Percentiles rank a stretch among this genome's conserved stretches.
These are phyloP conservation scores for Hedya salicella DNA, from an alignment of 2,888 invertebrate genomes.

Conservation along the genomic window DNA sequence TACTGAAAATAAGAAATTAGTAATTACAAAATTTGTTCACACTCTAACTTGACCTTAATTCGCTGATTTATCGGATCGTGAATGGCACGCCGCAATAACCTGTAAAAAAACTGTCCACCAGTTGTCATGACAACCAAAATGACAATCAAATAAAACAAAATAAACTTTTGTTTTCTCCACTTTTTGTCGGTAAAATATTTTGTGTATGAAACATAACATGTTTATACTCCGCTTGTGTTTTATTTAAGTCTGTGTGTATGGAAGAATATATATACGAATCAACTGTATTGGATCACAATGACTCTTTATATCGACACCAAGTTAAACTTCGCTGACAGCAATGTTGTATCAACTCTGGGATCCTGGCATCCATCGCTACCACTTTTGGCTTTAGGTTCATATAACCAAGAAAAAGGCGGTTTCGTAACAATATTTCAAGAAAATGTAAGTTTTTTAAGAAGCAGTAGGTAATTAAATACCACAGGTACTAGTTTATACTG, in stretches of 20 bases:
- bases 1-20: too few relatives aligned
- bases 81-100: too few relatives aligned
- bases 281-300: conserved; percentile 76
- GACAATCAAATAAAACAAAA: conserved; percentile 26
- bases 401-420: conserved; percentile 95
- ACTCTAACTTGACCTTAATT: too few relatives aligned
- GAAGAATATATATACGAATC: neutral
- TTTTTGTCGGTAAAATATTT: neutral
- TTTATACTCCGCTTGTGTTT: neutral
- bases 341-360: conserved; percentile 92
- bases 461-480: too few relatives aligned
- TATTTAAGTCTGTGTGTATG: neutral
- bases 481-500: too few relatives aligned
- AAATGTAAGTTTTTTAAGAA: conserved; percentile 85
- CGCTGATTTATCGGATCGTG: too few relatives aligned
- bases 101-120: neutral
- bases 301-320: conserved; percentile 93
- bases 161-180: neutral
- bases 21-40: too few relatives aligned
- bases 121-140: conserved; percentile 33
- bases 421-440: conserved; percentile 95
- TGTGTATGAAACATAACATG: neutral
- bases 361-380: conserved; percentile 93
- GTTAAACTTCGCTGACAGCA: conserved; percentile 89
- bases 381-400: conserved; percentile 93